Evolutionary conservation across 2,797 vertebrate species (phyloP), one percentile per base, ranked within the genome.

Genomic region (Coracias cyanogaster): DNA sequence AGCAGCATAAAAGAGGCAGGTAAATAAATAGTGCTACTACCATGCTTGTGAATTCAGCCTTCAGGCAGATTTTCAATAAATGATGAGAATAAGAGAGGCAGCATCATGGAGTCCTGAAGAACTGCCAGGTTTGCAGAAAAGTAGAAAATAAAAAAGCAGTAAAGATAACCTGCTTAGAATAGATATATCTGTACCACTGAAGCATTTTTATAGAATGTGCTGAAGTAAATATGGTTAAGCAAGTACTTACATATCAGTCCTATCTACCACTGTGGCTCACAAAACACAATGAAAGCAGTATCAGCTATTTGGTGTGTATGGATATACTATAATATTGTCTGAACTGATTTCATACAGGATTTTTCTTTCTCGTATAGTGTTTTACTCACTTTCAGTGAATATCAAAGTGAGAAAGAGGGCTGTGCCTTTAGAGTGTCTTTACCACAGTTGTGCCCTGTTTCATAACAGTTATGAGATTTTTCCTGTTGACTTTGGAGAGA

Each of bases 51-150:
- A 89, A 78, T 73, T 86, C 72, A 86, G 31, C 51, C 89, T 96
- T 85, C 74, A 82, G 85, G 80, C 73, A 90, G 39, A 54, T 86
- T 93, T 93, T 96, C 77, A 95, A 90, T 93, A 94, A 94, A 91
- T 88, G 16, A 94, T 86, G 66, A 95, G 65, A 77, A 60, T 66
- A 28, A 80, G 86, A 82, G 52, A 87, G 35, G n/a, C 58, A 93
- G 37, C 54, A 90, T 25, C 37, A 52, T 33, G 85, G 31, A 72
- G 15, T 79, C 49, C 51, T 82, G 64, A 86, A 91, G 73, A 93
- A 43, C 33, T 82, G 45, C 57, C 31, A 33, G 39, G 66, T 93
- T 85, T 65, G 37, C 66, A 74, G 60, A 73, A 80, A 84, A 67
- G 15, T 43, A 28, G 19, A 52, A 84, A 65, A 54, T 43, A 55